Evolutionary conservation across 2,113 vertebrate species (phyloP).

Genomic region (Aix galericulata): DNA sequence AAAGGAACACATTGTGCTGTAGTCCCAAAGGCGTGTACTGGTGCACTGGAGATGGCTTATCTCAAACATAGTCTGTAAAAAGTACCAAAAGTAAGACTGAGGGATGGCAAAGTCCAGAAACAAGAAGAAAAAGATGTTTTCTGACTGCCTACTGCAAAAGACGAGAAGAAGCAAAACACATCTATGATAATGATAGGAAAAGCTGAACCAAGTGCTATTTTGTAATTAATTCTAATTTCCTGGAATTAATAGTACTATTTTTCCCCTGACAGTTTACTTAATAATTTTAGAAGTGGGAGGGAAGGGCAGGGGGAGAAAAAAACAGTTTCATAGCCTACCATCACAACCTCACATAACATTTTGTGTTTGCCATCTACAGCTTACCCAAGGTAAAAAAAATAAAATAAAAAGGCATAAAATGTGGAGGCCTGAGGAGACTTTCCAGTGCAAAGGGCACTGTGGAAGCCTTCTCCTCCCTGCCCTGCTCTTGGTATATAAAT

Average conservation of each 20-base stretch:
- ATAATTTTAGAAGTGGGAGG: background rate
- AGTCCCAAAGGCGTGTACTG: background rate
- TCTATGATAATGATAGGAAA: background rate
- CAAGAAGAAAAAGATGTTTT: background rate
- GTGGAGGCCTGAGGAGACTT: background rate
- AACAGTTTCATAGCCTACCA: background rate
- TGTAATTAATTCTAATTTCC: background rate
- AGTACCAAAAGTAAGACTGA: background rate
- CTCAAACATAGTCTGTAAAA: background rate
- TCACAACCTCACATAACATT: background rate
- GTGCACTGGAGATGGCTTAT: background rate
- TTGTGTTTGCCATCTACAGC: background rate
- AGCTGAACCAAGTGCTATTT: background rate
- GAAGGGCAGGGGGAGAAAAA: background rate
- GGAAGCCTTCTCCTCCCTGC: background rate
- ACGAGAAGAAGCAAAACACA: background rate
- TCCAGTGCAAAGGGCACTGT: accelerated
- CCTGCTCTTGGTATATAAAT: background rate
- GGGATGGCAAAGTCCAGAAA: background rate
- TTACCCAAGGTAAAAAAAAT: background rate
- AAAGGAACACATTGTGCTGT: background rate
- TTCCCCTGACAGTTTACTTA: background rate
- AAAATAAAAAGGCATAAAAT: background rate
- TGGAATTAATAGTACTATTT: background rate
- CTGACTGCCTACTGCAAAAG: background rate